Conservation (phyloP, 64 coral and sea anemone genomes). For the Actinia tenebrosa region DNA sequence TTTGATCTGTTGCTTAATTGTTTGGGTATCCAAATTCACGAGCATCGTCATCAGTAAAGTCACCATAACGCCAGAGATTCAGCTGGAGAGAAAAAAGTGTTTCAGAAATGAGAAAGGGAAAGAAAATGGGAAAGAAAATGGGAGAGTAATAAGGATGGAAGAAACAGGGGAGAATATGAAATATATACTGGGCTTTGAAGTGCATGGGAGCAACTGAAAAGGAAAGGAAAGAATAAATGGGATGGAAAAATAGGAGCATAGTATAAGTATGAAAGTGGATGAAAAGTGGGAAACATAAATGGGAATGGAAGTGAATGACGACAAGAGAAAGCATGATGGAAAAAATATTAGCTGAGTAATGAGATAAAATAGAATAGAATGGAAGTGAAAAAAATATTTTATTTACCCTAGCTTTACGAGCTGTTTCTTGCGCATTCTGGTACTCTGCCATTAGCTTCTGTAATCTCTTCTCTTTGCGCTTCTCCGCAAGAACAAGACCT, state of each 20-base stretch:
- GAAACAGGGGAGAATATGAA: no score
- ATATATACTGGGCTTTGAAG: no score
- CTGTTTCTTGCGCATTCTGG: constrained; percentile 53
- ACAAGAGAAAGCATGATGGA: background rate
- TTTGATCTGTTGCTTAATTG: background rate
- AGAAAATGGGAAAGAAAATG: background rate
- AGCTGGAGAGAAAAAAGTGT: constrained; percentile 22
- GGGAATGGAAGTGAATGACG: background rate
- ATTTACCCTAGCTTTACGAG: constrained; percentile 77
- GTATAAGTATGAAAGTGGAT: no score
- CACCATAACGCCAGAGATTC: constrained; percentile 90
- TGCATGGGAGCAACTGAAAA: no score
- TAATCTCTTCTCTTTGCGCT: constrained; percentile 76
- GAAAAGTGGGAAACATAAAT: no score
- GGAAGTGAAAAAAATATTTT: background rate
- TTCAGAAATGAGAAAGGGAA: background rate
- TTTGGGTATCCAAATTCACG: constrained; percentile 78
- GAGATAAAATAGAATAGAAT: background rate
- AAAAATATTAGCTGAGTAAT: no score
- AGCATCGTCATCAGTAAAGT: constrained; percentile 86
- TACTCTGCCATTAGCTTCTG: constrained; percentile 83
- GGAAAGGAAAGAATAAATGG: no score
- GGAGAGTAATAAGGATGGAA: no score
- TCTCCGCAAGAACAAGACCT: constrained; percentile 66
- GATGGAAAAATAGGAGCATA: no score